phyloP scores from a whole-genome alignment of 2,113 vertebrate genomes.

The Butorides virescens region DNA sequence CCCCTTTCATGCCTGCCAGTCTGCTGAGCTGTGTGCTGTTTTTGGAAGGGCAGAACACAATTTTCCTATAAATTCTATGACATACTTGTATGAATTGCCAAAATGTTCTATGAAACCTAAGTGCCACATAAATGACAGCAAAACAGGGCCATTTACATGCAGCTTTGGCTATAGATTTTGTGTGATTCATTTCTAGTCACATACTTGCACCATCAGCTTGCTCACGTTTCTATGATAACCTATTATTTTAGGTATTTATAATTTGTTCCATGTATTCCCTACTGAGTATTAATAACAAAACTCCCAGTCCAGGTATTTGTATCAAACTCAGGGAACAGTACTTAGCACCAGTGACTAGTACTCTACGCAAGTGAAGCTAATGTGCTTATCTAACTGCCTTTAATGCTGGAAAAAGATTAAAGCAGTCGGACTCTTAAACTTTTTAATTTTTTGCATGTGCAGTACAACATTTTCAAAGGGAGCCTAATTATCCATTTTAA shows the following conservation, averaged over 20 bases:
- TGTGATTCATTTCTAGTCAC: background rate
- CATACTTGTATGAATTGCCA: background rate
- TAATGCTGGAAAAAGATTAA: background rate
- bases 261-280: background rate
- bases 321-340: background rate
- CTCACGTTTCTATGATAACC: background rate
- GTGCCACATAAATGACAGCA: background rate
- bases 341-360: too few species aligned
- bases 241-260: background rate
- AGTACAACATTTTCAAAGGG: background rate
- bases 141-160: background rate
- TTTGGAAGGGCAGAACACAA: conserved; percentile 42
- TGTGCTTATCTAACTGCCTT: background rate
- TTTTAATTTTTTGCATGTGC: background rate
- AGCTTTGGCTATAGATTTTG: background rate
- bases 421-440: background rate
- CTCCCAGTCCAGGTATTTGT: background rate
- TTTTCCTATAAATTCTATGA: conserved; percentile 42
- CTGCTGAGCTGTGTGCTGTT: conserved; percentile 38
- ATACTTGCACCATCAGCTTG: background rate
- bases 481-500: background rate
- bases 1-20: conserved; percentile 32
- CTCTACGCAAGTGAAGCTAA: background rate
- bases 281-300: background rate
- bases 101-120: conserved; percentile 24